A percentile compares a stretch with the other conserved stretches of the same genome.
phyloP scores from a whole-genome alignment of 2,888 invertebrate species.

The Heliothis peltigera region DNA sequence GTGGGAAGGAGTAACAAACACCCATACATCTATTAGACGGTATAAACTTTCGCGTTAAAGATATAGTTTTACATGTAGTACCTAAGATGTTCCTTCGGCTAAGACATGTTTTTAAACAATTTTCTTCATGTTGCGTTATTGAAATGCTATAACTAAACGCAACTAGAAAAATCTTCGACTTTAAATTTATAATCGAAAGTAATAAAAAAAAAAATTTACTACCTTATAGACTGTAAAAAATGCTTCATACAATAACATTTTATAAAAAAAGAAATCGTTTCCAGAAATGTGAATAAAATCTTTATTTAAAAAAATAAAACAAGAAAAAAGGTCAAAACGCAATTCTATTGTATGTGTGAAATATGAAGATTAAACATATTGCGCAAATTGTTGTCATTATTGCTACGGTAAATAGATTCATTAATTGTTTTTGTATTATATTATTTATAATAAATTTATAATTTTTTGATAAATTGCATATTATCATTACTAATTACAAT shows the following conservation, averaged over 20 bases:
- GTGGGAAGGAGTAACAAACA: no score
- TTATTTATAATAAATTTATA: no score
- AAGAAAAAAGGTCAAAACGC: slow-evolving; percentile 6
- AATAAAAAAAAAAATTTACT: slow-evolving; percentile 29
- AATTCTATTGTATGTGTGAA: slow-evolving; percentile 9
- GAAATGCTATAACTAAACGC: no score
- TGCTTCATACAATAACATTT: slow-evolving; percentile 21
- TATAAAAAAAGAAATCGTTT: slow-evolving; percentile 27
- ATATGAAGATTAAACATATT: slow-evolving; percentile 45
- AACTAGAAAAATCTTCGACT: no score
- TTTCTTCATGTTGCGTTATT: no score
- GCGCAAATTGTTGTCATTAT: slow-evolving; percentile 44
- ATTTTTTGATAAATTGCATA: no score
- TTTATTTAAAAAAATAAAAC: slow-evolving; percentile 16
- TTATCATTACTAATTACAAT: no score
- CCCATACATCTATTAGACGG: no score
- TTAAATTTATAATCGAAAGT: background rate
- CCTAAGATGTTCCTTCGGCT: no score
- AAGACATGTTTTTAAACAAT: no score
- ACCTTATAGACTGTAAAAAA: slow-evolving; percentile 40
- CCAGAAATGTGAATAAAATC: slow-evolving; percentile 41
- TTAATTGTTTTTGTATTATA: background rate
- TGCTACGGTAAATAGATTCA: slow-evolving; percentile 39
- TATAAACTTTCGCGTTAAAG: no score
- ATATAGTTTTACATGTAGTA: no score